These are phyloP conservation scores for Hyposmocoma kahamanoa DNA, from an alignment of 1,140 invertebrate genomes.

Conservation along the genomic window DNA sequence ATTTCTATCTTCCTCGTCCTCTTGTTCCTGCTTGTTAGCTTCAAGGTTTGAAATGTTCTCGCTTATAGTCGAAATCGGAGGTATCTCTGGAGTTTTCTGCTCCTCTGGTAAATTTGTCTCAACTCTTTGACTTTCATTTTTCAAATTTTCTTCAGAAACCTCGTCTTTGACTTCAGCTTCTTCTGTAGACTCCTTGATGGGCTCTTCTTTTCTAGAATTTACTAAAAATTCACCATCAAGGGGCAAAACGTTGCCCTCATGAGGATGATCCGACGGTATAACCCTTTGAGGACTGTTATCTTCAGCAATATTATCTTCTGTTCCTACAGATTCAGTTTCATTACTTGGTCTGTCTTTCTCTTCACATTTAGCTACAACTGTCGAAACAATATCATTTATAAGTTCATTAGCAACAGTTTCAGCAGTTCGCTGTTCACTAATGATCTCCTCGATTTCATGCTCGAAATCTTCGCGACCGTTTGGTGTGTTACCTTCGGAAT, in stretches of 20 bases:
- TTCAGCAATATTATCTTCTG: conserved; percentile 12
- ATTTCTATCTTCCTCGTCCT: conserved; percentile 47
- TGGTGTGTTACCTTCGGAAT: conserved; percentile 64
- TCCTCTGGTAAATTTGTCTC: conserved; percentile 58
- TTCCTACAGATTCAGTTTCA: conserved; percentile 19
- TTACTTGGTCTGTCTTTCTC: conserved; percentile 19
- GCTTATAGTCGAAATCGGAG: conserved; percentile 83
- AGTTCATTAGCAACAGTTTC: conserved; percentile 48
- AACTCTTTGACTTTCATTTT: conserved; percentile 55
- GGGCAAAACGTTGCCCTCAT: conserved; percentile 63
- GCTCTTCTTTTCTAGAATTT: conserved; percentile 29
- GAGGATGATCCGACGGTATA: conserved; percentile 46
- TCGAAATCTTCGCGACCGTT: conserved; percentile 65
- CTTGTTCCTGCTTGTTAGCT: conserved; percentile 51
- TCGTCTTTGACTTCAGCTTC: conserved; percentile 38
- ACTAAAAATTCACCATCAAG: conserved; percentile 62
- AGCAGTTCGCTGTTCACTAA: conserved; percentile 45
- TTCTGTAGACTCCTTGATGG: conserved; percentile 24
- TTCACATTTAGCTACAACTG: conserved; percentile 37
- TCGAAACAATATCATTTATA: conserved; percentile 44
- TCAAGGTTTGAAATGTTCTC: conserved; percentile 73
- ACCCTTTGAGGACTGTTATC: conserved; percentile 38
- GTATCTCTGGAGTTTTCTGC: conserved; percentile 78
- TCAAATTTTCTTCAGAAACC: conserved; percentile 51
- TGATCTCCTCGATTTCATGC: conserved; percentile 55